These are phyloP conservation scores for Allenopithecus nigroviridis DNA, from an alignment of 2,797 vertebrate genomes.

Conservation along the genomic window DNA sequence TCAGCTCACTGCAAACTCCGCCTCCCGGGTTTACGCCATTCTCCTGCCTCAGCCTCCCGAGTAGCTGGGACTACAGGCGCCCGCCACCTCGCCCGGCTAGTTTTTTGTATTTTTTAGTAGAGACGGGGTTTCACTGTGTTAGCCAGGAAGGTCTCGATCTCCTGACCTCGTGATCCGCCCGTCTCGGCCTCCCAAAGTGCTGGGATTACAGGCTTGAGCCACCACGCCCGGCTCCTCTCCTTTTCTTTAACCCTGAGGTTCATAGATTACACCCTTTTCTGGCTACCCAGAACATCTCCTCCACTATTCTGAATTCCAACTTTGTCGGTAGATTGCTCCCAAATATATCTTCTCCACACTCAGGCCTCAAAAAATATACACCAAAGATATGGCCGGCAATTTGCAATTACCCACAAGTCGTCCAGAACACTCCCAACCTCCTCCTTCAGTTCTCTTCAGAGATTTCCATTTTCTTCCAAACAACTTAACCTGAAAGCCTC, in stretches of 20 bases:
- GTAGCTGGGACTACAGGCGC: too few species aligned
- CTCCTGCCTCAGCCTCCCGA: too few species aligned
- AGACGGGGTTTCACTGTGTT: too few species aligned
- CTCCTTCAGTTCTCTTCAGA: neutral
- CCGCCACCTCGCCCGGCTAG: too few species aligned
- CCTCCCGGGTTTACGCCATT: too few species aligned
- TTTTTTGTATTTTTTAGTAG: too few species aligned
- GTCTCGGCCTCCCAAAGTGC: too few species aligned
- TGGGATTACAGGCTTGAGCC: too few species aligned
- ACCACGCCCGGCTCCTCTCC: neutral
- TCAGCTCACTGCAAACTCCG: too few species aligned
- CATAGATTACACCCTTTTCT: slow-evolving; percentile 17
- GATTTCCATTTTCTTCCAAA: slow-evolving; percentile 26
- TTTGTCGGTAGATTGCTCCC: slow-evolving; percentile 29
- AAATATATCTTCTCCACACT: slow-evolving; percentile 11
- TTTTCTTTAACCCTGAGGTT: slow-evolving; percentile 29
- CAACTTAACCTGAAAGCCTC: slow-evolving; percentile 20
- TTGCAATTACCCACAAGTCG: slow-evolving; percentile 47
- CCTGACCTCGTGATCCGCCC: too few species aligned
- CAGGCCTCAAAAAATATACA: slow-evolving; percentile 51
- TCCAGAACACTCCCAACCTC: slow-evolving; percentile 31
- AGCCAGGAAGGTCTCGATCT: too few species aligned
- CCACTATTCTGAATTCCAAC: slow-evolving; percentile 20
- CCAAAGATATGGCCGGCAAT: slow-evolving; percentile 11
- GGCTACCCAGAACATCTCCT: neutral